Percentiles rank a stretch among this genome's conserved stretches.
Evolutionary conservation across 2,113 vertebrate genomes (phyloP).

Genomic region (Cephalopterus ornatus): DNA sequence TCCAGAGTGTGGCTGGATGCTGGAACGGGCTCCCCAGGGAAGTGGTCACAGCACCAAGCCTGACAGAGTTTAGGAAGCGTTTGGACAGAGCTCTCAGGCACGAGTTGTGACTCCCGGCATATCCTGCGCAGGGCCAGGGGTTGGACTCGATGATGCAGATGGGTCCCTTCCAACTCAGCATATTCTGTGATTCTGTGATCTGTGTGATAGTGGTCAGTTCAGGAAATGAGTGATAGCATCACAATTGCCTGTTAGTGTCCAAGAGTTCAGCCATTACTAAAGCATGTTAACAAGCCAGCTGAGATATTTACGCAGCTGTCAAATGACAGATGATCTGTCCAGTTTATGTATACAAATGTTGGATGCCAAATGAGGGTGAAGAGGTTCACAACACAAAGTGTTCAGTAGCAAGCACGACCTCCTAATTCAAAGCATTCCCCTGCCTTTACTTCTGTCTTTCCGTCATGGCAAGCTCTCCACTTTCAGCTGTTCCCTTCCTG

Average conservation of each 20-base stretch:
- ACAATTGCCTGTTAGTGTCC: background rate
- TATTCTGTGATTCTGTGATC: background rate
- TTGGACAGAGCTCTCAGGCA: background rate
- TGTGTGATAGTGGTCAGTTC: background rate
- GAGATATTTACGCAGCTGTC: background rate
- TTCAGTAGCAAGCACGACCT: background rate
- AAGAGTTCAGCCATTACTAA: background rate
- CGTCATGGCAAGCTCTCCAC: background rate
- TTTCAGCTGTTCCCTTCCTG: background rate
- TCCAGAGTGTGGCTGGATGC: fast-evolving
- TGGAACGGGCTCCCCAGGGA: background rate
- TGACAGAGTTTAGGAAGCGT: fast-evolving
- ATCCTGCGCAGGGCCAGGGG: background rate
- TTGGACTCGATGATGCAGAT: fast-evolving
- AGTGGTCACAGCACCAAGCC: background rate
- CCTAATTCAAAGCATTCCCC: background rate
- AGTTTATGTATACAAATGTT: background rate
- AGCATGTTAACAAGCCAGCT: background rate
- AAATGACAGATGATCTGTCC: background rate
- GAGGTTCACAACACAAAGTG: background rate
- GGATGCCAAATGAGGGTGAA: background rate
- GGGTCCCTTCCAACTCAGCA: background rate
- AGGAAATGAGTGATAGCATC: background rate
- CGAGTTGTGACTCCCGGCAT: too few species aligned
- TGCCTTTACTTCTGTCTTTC: background rate